Evolutionary conservation across 2,113 vertebrate genomes (phyloP), one percentile per base, ranked within the genome.

Genomic region (Meriones unguiculatus): DNA sequence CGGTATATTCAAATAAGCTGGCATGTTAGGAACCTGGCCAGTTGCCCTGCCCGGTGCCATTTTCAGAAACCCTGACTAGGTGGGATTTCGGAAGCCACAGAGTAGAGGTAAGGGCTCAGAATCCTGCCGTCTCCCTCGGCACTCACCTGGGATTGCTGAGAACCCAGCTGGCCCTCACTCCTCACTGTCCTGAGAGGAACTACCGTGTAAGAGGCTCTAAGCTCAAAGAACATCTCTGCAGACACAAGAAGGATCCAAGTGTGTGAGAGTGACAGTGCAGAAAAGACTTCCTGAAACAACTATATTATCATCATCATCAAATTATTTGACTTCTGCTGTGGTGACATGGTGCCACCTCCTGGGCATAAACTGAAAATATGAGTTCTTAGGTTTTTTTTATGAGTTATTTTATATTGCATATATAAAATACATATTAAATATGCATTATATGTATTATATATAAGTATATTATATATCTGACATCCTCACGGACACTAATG

Each of bases 331-430:
- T 87, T 90, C 86, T 90, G 57, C 57, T 64, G 20, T 10, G 57
- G 75, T 3, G 1, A 57, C 32, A 84, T 24, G 24, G 69, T 67
- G 96, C 93, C 95, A 90, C 65, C 97, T 97, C 69, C 52, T 85
- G 96, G 95, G 84, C 18, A 7, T 35, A 59, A 70, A 41, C 1
- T 72, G 93, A 92, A 96, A 91, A 52, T 73, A 15, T 9, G 32
- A 67, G 41, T 46, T 86, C 70, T 84, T 81, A 9, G 24, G 32
- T 0, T n/a, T n/a, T n/a, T 2, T 70, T 17, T n/a, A 70, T 17
- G 67, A 35, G 32, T 70, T 70, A 70, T 59, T 62, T 62, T 62
- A 46, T 46, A 46, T 46, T 46, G 46, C 46, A 46, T 46, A 46
- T 46, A 46, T 46, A 46, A 46, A 46, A 46, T 5, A 46, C 46